Base-by-base conservation (phyloP, 2,797 vertebrate species). In the Halcyon leucocephala region DNA sequence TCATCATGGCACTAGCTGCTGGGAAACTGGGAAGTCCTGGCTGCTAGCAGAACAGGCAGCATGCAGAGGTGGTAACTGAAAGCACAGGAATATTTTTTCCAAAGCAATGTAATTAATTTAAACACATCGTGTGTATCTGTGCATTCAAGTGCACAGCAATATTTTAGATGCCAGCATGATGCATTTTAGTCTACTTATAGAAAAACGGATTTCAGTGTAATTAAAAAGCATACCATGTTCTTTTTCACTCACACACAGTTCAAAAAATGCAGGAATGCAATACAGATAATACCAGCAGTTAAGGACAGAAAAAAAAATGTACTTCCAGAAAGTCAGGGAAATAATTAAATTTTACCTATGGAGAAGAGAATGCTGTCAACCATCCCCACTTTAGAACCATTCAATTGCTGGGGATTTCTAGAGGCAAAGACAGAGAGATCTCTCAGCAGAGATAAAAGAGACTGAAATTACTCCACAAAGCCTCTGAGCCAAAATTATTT, bases 401-500 rank as follows among this genome's bases (percentile, higher is more conserved):
- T 86, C 64, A 46, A 0, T 89, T 89, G 73, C 55, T 77, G 67
- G 54, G 55, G 55, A 74, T 93, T 91, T 95, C 81, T 94, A 64
- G 37, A 89, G 57, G 65, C 64, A 90, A 77, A 69, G 62, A 89
- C n/a, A 78, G 55, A 92, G 48, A 87, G 77, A 55, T 88, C 73
- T 90, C 82, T 77, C 42, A 82, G 37, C 60, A 86, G 48, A 89
- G 90, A 49, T 6, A 76, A 85, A 93, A 86, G 49, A 81, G 13
- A 60, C 73, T 77, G 52, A 92, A 95, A 44, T 86, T 84, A 60
- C 67, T 95, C 64, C 55, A 39, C 8, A 2, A 94, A 91, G 33
- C 39, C 74, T 92, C 41, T 89, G 73, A 93, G 86, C 77, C 80
- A 96, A 89, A 86, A 78, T 82, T 95, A 90, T 92, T 96, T 96